phyloP scores from a whole-genome alignment of 2,888 invertebrate genomes.

The Anticlea derivata region DNA sequence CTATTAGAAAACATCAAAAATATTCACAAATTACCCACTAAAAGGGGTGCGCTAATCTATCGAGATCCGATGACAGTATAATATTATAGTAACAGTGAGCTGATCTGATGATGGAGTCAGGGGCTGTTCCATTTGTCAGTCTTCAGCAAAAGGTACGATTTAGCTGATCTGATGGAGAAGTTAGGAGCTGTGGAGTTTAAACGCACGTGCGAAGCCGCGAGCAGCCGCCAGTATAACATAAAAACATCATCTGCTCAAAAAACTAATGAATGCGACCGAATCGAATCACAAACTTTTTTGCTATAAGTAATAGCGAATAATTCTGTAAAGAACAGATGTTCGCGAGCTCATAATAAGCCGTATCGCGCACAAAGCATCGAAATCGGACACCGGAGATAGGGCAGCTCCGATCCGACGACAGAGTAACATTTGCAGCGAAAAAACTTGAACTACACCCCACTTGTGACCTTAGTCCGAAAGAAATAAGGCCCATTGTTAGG shows the following conservation, averaged over 20 bases:
- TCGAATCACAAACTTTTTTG: slow-evolving; percentile 68
- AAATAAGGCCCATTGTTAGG: slow-evolving; percentile 34
- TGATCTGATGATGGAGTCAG: no score
- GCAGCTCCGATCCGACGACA: slow-evolving; percentile 67
- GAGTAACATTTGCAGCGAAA: slow-evolving; percentile 51
- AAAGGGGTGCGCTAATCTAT: no score
- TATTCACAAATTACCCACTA: no score
- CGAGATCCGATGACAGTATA: no score
- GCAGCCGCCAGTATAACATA: no score
- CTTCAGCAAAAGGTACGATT: no score
- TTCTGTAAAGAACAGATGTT: slow-evolving; percentile 77
- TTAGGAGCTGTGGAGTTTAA: no score
- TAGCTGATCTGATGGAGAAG: no score
- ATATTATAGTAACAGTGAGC: no score
- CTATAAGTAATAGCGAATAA: slow-evolving; percentile 65
- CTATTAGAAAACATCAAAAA: no score
- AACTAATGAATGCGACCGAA: slow-evolving; percentile 49
- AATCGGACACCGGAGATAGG: slow-evolving; percentile 82
- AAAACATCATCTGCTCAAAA: slow-evolving; percentile 41
- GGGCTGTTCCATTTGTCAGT: no score
- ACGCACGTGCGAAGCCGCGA: no score
- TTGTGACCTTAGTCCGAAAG: slow-evolving; percentile 42
- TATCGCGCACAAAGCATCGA: slow-evolving; percentile 81
- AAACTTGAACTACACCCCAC: slow-evolving; percentile 46
- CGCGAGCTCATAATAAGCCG: slow-evolving; percentile 79